Evolutionary conservation across 2,797 vertebrate genomes (phyloP).

Genomic region (Arremon aurantiirostris): DNA sequence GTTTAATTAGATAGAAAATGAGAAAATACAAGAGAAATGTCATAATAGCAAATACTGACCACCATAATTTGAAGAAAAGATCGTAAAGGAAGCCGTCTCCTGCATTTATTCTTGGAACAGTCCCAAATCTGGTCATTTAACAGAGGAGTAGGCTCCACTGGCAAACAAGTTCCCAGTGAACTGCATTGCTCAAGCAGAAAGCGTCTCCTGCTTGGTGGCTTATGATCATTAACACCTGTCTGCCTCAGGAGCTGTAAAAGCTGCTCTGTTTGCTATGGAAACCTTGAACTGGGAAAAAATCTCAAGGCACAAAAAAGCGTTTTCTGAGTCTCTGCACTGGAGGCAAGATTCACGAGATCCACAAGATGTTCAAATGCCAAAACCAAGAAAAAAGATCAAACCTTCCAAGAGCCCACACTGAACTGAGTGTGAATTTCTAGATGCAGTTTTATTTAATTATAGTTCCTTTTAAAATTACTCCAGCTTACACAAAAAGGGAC

Average conservation of each 20-base stretch:
- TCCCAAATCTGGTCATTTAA: neutral
- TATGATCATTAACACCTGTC: neutral
- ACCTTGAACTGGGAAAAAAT: neutral
- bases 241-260: neutral
- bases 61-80: neutral
- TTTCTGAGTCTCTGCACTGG: neutral
- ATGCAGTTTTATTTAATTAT: neutral
- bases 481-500: neutral
- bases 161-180: conserved; percentile 11
- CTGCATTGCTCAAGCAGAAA: neutral
- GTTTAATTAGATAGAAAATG: conserved; percentile 56
- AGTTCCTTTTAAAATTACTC: neutral
- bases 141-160: neutral
- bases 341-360: neutral
- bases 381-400: neutral
- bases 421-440: neutral
- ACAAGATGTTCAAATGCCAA: neutral
- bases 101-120: neutral
- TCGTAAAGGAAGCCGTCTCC: neutral
- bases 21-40: neutral
- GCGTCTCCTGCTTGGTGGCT: neutral
- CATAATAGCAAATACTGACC: neutral
- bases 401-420: neutral
- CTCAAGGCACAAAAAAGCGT: neutral
- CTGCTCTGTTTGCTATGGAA: neutral